phyloP scores from a whole-genome alignment of 2,888 invertebrate species.

The Apamea anceps region DNA sequence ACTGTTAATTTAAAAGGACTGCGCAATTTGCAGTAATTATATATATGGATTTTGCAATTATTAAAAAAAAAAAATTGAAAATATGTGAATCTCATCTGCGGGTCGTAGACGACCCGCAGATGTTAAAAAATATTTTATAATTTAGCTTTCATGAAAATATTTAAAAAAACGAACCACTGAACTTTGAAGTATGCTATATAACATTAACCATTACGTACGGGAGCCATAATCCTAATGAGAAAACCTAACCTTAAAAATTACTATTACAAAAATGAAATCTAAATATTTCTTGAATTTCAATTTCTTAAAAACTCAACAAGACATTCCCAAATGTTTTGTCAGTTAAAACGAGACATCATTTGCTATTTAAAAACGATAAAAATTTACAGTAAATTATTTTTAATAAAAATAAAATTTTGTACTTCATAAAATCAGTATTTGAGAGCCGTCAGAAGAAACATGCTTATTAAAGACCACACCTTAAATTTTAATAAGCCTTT shows the following conservation, averaged over 20 bases:
- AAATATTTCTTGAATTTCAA: slow-evolving; percentile 14
- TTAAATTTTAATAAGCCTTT: slow-evolving; percentile 57
- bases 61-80: not conserved
- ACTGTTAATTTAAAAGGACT: not conserved
- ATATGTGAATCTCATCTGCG: not conserved
- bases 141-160: not conserved
- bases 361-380: slow-evolving; percentile 41
- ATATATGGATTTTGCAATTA: not conserved
- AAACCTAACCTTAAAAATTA: slow-evolving; percentile 55
- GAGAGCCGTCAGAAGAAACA: slow-evolving; percentile 64
- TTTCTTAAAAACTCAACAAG: slow-evolving; percentile 34
- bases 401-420: slow-evolving; percentile 52
- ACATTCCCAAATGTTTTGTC: slow-evolving; percentile 39
- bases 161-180: not conserved
- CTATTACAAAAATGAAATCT: slow-evolving; percentile 50
- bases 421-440: slow-evolving; percentile 58
- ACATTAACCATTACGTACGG: slow-evolving; percentile 26
- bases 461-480: slow-evolving; percentile 61
- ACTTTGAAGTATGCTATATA: slow-evolving; percentile 37
- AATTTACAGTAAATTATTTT: slow-evolving; percentile 24
- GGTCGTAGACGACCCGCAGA: not conserved
- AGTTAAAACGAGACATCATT: slow-evolving; percentile 32
- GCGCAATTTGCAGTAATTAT: not conserved
- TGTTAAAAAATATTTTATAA: not conserved
- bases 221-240: slow-evolving; percentile 46